Percentiles rank a stretch among this genome's conserved stretches.
These are phyloP conservation scores for Aldrovandia affinis DNA, from an alignment of 2,797 vertebrate genomes.

Conservation along the genomic window DNA sequence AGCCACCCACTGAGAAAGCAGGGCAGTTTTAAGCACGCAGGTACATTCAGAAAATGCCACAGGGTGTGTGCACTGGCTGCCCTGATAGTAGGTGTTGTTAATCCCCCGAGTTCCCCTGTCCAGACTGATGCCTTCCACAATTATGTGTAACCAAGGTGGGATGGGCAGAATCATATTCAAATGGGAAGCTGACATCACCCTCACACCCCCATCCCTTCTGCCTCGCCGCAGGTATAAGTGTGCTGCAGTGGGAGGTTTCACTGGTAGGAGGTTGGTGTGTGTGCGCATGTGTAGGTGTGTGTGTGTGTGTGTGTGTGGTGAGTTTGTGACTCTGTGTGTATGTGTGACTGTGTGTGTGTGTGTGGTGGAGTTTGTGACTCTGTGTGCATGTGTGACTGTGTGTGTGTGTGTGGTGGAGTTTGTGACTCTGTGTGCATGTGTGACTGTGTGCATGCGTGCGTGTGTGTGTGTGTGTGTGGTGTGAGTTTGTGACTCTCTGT, in stretches of 20 bases:
- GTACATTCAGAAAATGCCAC: too few relatives aligned
- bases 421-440: not conserved
- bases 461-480: conserved; percentile 13
- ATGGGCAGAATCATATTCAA: conserved; percentile 12
- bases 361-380: not conserved
- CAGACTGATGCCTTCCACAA: too few relatives aligned
- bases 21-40: too few relatives aligned
- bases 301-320: not conserved
- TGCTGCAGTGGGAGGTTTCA: not conserved
- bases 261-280: not conserved
- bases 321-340: not conserved
- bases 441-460: conserved; percentile 24
- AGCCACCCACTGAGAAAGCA: too few relatives aligned
- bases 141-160: conserved; percentile 16
- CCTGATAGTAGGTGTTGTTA: too few relatives aligned
- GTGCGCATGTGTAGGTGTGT: not conserved
- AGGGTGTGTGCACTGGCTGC: too few relatives aligned
- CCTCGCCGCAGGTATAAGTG: not conserved
- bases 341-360: not conserved
- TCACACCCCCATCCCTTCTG: not conserved
- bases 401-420: not conserved
- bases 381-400: not conserved
- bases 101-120: too few relatives aligned
- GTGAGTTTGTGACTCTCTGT: not conserved
- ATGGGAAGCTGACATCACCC: conserved; percentile 22